phyloP scores from a whole-genome alignment of 1,140 invertebrate species.

The Mycetomoellerius zeteki region DNA sequence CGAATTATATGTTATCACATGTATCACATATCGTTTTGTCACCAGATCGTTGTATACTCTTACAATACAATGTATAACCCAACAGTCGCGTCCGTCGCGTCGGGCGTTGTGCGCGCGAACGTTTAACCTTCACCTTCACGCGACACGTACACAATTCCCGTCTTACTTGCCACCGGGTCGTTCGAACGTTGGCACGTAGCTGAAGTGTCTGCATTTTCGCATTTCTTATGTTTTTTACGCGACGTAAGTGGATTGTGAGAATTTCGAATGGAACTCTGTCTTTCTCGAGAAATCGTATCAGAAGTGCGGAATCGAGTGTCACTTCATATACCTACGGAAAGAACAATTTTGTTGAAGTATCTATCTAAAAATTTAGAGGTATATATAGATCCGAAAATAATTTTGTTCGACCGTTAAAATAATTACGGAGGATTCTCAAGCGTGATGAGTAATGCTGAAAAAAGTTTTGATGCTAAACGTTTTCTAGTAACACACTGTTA shows the following conservation, averaged over 20 bases:
- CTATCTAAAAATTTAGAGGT: too few species aligned
- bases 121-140: slow-evolving; percentile 4
- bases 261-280: neutral
- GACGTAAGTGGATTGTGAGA: neutral
- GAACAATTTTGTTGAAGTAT: too few species aligned
- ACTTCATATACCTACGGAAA: neutral
- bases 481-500: too few species aligned
- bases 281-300: neutral
- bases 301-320: neutral
- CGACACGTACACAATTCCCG: neutral
- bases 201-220: neutral
- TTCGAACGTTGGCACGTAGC: neutral
- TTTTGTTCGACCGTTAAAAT: too few species aligned
- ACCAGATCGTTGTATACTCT: neutral
- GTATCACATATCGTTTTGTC: neutral
- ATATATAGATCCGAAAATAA: too few species aligned
- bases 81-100: neutral
- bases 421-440: too few species aligned
- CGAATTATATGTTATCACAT: neutral
- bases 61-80: neutral
- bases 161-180: neutral
- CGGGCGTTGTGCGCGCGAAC: neutral
- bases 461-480: too few species aligned
- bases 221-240: neutral
- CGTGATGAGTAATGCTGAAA: too few species aligned